Evolutionary conservation across 2,888 invertebrate species (phyloP).

Genomic region (Dascillus cervinus): DNA sequence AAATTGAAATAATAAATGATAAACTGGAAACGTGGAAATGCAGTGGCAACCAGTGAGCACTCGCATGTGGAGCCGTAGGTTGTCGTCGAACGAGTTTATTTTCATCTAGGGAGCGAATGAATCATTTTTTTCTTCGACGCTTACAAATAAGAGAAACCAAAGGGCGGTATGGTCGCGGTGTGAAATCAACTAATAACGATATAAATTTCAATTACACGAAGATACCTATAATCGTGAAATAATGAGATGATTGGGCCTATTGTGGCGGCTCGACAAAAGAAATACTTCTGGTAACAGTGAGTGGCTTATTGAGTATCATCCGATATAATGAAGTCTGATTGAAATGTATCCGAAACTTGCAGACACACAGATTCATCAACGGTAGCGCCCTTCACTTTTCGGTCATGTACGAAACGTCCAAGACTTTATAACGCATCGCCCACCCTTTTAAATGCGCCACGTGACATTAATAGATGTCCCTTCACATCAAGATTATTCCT

Average conservation of each 20-base stretch:
- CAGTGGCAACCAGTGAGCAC: no score
- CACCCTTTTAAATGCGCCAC: constrained; percentile 3
- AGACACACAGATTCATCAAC: constrained; percentile 12
- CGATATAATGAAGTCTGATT: constrained; percentile 20
- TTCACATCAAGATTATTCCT: constrained; percentile 13
- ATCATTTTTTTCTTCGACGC: no score
- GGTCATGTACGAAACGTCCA: constrained; percentile 2
- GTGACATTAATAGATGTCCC: constrained; percentile 11
- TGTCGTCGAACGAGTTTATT: no score
- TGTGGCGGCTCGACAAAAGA: neutral
- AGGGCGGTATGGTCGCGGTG: no score
- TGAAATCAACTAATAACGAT: neutral
- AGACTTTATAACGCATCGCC: no score
- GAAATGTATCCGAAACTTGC: constrained; percentile 14
- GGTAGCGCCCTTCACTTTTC: constrained; percentile 14
- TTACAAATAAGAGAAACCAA: no score
- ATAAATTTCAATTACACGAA: neutral
- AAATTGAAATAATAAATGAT: constrained; percentile 3
- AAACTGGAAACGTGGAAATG: neutral
- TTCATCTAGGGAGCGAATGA: no score
- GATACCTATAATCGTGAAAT: neutral
- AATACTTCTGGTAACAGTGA: neutral
- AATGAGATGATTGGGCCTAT: neutral
- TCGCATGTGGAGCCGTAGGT: no score
- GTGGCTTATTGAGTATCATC: constrained; percentile 21